Percentiles rank a stretch among this genome's conserved stretches.
phyloP scores from a whole-genome alignment of 2,888 invertebrate genomes.

The Achlya flavicornis region DNA sequence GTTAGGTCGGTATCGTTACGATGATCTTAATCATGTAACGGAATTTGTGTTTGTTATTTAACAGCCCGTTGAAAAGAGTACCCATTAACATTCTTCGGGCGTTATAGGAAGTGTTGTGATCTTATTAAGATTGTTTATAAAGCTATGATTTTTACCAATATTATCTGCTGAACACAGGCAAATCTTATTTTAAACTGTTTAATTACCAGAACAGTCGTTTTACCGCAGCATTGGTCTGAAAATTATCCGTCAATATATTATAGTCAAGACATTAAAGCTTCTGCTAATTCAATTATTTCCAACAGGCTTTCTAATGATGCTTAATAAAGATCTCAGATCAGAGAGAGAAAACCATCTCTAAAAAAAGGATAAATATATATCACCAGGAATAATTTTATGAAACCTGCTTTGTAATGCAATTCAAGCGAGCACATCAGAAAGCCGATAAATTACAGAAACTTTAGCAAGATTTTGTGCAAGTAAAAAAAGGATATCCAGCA shows the following conservation, averaged over 20 bases:
- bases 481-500: too few species aligned
- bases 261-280: too few species aligned
- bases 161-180: background rate
- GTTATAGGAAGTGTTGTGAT: slow-evolving; percentile 1
- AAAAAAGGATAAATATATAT: too few species aligned
- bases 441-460: background rate
- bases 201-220: background rate
- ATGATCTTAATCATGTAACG: slow-evolving; percentile 40
- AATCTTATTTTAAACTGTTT: background rate
- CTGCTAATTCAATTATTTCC: too few species aligned
- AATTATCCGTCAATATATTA: too few species aligned
- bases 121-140: background rate
- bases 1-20: slow-evolving; percentile 40
- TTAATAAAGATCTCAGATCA: too few species aligned
- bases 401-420: too few species aligned
- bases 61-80: slow-evolving; percentile 11
- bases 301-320: too few species aligned
- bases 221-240: too few species aligned
- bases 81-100: background rate
- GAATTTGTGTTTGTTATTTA: slow-evolving; percentile 36
- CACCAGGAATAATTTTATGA: too few species aligned
- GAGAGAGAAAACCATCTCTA: too few species aligned
- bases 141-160: background rate
- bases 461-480: background rate
- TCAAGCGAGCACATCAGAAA: background rate